Evolutionary conservation across 2,888 invertebrate species (phyloP).

Genomic region (Cremastobaeus sp.): DNA sequence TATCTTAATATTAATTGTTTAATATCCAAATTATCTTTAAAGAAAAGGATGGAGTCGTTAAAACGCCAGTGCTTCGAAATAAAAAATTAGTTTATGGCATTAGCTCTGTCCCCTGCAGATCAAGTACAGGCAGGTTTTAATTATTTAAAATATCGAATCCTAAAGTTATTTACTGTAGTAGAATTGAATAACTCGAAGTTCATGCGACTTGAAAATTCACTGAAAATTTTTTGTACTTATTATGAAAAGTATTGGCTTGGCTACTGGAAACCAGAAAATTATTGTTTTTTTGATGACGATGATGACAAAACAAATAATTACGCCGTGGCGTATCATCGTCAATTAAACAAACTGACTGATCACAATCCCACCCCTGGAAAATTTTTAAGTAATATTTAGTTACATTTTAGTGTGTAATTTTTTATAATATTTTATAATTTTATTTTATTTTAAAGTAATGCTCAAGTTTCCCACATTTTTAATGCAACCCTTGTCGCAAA

Average conservation of each 20-base stretch:
- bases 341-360: conserved; percentile 10
- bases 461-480: no score
- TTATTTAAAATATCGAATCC: background rate
- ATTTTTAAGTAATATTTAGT: conserved; percentile 3
- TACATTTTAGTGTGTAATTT: background rate
- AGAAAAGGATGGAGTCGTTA: conserved; percentile 1
- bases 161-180: background rate
- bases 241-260: conserved; percentile 6
- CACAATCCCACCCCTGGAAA: conserved; percentile 15
- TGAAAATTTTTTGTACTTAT: conserved; percentile 3
- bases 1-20: no score
- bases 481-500: no score
- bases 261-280: conserved; percentile 8
- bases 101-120: conserved; percentile 5
- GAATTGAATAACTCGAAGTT: conserved; percentile 1
- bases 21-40: no score
- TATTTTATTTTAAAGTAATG: background rate
- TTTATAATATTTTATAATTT: background rate
- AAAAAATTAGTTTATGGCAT: conserved; percentile 10
- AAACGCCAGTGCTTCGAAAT: conserved; percentile 14
- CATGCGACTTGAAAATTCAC: background rate
- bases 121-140: background rate
- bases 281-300: background rate
- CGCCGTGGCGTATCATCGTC: conserved; percentile 1
- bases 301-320: conserved; percentile 5